phyloP scores from a whole-genome alignment of 1,140 invertebrate genomes.

The Heterodera schachtii region DNA sequence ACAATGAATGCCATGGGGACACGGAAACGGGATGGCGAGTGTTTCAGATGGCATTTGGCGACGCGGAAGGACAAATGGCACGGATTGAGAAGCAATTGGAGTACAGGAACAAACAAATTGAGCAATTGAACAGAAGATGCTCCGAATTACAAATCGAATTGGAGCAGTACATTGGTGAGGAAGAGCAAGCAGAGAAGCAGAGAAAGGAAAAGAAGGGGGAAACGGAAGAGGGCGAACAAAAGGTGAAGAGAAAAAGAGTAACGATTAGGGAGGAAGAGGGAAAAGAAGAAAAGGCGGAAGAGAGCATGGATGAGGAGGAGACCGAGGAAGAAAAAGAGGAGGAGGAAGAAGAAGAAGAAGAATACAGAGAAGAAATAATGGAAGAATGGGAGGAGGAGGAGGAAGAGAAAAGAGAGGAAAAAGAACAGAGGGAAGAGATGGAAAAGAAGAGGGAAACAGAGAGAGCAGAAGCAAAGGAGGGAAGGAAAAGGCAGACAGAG shows the following conservation, averaged over 20 bases:
- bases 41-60: conserved; percentile 53
- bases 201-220: neutral
- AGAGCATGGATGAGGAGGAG: conserved; percentile 4
- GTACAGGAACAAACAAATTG: conserved; percentile 59
- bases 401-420: neutral
- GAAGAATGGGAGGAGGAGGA: conserved; percentile 17
- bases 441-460: neutral
- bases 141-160: conserved; percentile 58
- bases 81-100: conserved; percentile 53
- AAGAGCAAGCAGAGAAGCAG: neutral
- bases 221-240: neutral
- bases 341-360: conserved; percentile 16
- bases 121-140: conserved; percentile 54
- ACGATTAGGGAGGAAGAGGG: conserved; percentile 14
- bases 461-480: neutral
- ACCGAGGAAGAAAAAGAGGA: conserved; percentile 8
- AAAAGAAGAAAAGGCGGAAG: too few species aligned
- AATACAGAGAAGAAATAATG: conserved; percentile 12
- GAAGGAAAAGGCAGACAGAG: too few species aligned
- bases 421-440: neutral
- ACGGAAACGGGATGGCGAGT: too few species aligned
- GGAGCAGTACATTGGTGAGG: conserved; percentile 38
- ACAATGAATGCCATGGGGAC: neutral
- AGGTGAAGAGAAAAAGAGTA: conserved; percentile 16
- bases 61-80: conserved; percentile 46